Evolutionary conservation across 2,888 invertebrate genomes (phyloP).

Genomic region (Lasioglossum malachurum): DNA sequence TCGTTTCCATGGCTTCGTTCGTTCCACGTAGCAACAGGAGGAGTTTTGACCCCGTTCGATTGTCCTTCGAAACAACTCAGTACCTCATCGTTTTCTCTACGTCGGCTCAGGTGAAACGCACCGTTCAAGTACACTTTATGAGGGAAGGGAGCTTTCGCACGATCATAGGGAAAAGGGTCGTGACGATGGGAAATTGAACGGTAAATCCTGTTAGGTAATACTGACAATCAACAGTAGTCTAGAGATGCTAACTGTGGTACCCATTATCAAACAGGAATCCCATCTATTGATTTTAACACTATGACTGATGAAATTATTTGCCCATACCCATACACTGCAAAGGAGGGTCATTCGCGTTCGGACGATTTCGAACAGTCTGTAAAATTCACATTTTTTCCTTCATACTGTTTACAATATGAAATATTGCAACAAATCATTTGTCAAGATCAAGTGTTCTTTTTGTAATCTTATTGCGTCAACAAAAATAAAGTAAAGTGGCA

Average conservation of each 20-base stretch:
- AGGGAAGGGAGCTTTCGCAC: background rate
- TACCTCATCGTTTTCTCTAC: constrained; percentile 62
- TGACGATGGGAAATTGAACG: background rate
- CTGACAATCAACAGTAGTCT: background rate
- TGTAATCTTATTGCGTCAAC: too few relatives aligned
- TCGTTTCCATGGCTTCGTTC: constrained; percentile 76
- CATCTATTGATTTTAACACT: background rate
- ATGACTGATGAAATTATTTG: background rate
- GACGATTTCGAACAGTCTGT: too few relatives aligned
- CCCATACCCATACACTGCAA: too few relatives aligned
- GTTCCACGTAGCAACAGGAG: constrained; percentile 77
- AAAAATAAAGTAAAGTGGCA: too few relatives aligned
- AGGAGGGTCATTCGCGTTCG: too few relatives aligned
- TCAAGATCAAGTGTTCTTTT: too few relatives aligned
- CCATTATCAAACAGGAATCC: background rate
- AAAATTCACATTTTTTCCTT: too few relatives aligned
- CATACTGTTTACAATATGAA: too few relatives aligned
- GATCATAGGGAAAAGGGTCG: background rate
- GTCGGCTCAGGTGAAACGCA: constrained; percentile 64
- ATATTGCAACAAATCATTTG: too few relatives aligned
- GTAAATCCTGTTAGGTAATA: background rate
- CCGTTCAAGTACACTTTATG: constrained; percentile 51
- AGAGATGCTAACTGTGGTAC: background rate
- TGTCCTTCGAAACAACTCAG: constrained; percentile 76
- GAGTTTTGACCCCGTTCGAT: constrained; percentile 80